Evolutionary conservation across 2,113 vertebrate species (phyloP).

Genomic region (Scolopax mira): DNA sequence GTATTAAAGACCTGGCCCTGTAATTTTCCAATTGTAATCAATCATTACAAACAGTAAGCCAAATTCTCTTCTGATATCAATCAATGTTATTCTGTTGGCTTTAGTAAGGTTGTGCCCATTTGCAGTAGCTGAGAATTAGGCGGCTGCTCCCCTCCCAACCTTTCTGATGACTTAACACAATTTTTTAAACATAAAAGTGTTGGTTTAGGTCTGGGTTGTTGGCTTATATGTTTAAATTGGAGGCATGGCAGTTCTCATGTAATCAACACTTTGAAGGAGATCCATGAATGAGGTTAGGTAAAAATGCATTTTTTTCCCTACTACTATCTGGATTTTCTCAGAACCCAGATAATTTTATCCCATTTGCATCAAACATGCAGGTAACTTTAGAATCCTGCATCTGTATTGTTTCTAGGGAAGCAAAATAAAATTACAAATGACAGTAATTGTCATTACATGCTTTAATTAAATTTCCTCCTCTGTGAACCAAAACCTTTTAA

Average conservation of each 20-base stretch:
- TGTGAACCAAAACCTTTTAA: conserved; percentile 82
- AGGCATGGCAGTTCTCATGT: background rate
- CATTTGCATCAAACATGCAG: conserved; percentile 81
- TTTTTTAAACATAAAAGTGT: conserved; percentile 19
- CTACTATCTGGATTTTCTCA: conserved; percentile 79
- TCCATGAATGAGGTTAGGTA: conserved; percentile 42
- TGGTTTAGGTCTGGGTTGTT: background rate
- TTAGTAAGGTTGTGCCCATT: background rate
- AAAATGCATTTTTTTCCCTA: conserved; percentile 18
- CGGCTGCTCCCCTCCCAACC: background rate
- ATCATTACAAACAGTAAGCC: background rate
- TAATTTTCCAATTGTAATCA: background rate
- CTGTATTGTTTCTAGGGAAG: conserved; percentile 78
- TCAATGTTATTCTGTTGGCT: background rate
- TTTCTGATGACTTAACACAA: background rate
- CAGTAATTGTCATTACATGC: conserved; percentile 83
- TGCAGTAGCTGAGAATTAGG: background rate
- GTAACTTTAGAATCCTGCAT: conserved; percentile 79
- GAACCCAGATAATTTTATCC: conserved; percentile 80
- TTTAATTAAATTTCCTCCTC: conserved; percentile 83
- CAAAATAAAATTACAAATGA: conserved; percentile 80
- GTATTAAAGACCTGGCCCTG: background rate
- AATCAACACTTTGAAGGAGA: conserved; percentile 24
- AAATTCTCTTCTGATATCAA: background rate
- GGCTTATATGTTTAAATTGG: conserved; percentile 4